A percentile compares a stretch with the other conserved stretches of the same genome.
Conservation (phyloP, 1,140 invertebrate genomes). For the Teleopsis dalmanni region DNA sequence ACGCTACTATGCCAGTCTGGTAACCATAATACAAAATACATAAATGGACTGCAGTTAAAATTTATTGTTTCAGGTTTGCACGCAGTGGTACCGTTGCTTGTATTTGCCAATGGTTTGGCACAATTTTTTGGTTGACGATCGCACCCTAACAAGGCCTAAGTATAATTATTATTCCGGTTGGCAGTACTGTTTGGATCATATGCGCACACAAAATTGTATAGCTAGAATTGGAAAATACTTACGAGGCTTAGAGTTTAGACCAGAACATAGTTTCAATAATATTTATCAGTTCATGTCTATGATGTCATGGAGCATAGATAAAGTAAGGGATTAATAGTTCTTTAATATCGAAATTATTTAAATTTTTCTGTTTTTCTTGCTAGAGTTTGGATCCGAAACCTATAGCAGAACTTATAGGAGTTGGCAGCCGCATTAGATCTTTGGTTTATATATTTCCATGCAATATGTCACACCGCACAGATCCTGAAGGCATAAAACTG, state of each 20-base stretch:
- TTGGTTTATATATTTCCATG: constrained; percentile 75
- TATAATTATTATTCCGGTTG: constrained; percentile 80
- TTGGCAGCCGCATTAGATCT: constrained; percentile 53
- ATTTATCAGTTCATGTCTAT: constrained; percentile 79
- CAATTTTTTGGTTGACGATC: constrained; percentile 63
- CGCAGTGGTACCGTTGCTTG: constrained; percentile 63
- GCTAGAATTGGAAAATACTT: constrained; percentile 61
- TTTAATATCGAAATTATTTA: neutral
- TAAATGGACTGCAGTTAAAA: neutral
- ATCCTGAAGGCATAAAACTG: constrained; percentile 53
- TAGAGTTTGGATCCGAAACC: constrained; percentile 19
- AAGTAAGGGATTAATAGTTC: constrained; percentile 14
- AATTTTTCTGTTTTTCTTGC: too few relatives aligned
- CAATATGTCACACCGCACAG: constrained; percentile 60
- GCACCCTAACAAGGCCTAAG: constrained; percentile 63
- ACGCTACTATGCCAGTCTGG: constrained; percentile 67
- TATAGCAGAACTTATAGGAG: constrained; percentile 42
- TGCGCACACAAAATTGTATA: constrained; percentile 65
- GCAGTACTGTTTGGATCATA: constrained; percentile 70
- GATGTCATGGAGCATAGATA: constrained; percentile 63
- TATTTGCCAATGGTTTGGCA: constrained; percentile 68
- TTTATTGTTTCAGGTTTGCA: constrained; percentile 27
- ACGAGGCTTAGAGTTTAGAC: constrained; percentile 60
- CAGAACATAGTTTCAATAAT: constrained; percentile 74
- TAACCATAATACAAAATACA: constrained; percentile 44